Base-by-base conservation (phyloP, 2,113 vertebrate species). In the Morone saxatilis region DNA sequence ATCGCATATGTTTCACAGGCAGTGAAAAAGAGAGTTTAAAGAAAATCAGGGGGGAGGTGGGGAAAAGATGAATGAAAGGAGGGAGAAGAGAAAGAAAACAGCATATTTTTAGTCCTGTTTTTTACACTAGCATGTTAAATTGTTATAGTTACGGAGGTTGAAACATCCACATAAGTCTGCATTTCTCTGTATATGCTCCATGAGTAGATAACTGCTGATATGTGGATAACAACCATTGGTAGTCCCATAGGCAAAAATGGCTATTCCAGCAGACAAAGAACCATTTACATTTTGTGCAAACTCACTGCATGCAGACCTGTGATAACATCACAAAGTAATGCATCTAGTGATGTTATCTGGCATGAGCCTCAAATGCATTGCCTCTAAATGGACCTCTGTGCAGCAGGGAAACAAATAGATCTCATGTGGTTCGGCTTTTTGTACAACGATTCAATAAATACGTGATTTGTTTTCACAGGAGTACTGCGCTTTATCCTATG, bases 251-350 rank as follows among this genome's bases (percentile, higher is more conserved):
- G 83, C 36, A 67, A 59, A 67, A 86, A 66, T 20, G 16, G 80
- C 79, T 84, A 56, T 74, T 88, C 57, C 89, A 71, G 80, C 85
- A 87, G 73, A 88, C 77, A 86, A 76, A 90, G 71, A 80, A 67
- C 71, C 80, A 80, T 90, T 90, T 91, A 47, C 70, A 67, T 75
- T 68, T 75, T 70, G 76, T 84, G 84, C 80, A 91, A 93, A 90
- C 85, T 85, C 81, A 87, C 87, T 86, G 86, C 86, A 90, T 93
- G 94, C 86, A 90, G 86, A 87, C 92, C 91, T 90, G 91, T 50
- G 91, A 95, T 93, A 93, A 93, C 94, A 93, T 90, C 93, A 93
- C 93, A 92, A 88, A 94, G 92, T 84, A 89, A 92, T 92, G 92
- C 94, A 93, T 93, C 91, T 92, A 90, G 94, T 88, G 93, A 94